Percentiles rank a stretch among this genome's conserved stretches.
Evolutionary conservation across 30 jellyfish, hydroid and myxozoan species (phyloP).

Genomic region (Phacellophora camtschatica): DNA sequence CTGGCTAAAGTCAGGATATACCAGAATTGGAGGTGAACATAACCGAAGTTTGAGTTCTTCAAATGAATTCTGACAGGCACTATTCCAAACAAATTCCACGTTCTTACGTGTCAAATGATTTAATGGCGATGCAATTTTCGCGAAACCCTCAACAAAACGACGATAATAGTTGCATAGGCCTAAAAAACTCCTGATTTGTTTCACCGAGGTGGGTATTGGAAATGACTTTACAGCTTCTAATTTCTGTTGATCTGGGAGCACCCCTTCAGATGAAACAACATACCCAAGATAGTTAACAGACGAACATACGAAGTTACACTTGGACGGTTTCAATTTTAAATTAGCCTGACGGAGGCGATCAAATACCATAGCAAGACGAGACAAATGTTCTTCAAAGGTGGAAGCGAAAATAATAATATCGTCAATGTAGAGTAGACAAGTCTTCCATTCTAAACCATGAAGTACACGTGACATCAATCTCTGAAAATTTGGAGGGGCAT

Average conservation of each 20-base stretch:
- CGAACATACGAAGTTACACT: slow-evolving; percentile 38
- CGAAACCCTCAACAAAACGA: slow-evolving; percentile 19
- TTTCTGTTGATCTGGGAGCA: slow-evolving; percentile 44
- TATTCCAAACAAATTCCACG: slow-evolving; percentile 10
- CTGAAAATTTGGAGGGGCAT: slow-evolving; percentile 57
- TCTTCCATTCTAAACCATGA: slow-evolving; percentile 41
- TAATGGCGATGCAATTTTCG: no score
- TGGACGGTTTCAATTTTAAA: slow-evolving; percentile 34
- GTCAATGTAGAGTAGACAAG: slow-evolving; percentile 23
- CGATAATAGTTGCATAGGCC: slow-evolving; percentile 29
- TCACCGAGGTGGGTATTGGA: slow-evolving; percentile 27
- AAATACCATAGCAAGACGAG: slow-evolving; percentile 21
- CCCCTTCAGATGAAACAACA: slow-evolving; percentile 56
- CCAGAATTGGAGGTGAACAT: slow-evolving; percentile 37
- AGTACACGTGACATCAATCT: slow-evolving; percentile 7
- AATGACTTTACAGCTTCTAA: not conserved
- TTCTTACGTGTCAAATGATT: no score
- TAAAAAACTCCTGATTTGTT: not conserved
- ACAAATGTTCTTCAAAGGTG: slow-evolving; percentile 31
- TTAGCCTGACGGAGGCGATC: slow-evolving; percentile 58
- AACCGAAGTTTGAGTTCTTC: slow-evolving; percentile 1
- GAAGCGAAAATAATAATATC: slow-evolving; percentile 34
- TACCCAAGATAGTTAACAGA: slow-evolving; percentile 45
- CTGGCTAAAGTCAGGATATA: slow-evolving; percentile 18
- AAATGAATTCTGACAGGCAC: slow-evolving; percentile 8